Base-by-base conservation (phyloP, 1,140 invertebrate species). In the Microplitis mediator region DNA sequence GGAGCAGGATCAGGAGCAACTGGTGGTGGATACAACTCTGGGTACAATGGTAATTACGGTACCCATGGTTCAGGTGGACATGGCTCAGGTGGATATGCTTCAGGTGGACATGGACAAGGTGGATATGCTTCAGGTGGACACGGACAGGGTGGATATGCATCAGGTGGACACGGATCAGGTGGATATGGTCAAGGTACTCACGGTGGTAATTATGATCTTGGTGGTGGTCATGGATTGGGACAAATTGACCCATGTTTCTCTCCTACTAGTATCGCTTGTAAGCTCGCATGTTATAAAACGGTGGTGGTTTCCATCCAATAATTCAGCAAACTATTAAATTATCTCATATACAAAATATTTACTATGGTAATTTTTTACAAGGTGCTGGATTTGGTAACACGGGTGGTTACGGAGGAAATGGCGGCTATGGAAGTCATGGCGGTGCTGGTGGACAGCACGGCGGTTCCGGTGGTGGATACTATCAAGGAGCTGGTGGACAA, bases 151-250 rank as follows among this genome's bases (percentile, higher is more conserved):
- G 23, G 23, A 23, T 23, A 23, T 23, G 23, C 23, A 0, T 23
- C 23, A 23, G 23, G 23, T 52, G 64, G 64, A 51, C 45, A 54
- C 3, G 64, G 63, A n/a, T n/a, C n/a, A n/a, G n/a, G n/a, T 50
- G 63, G 63, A n/a, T 62, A 65, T 51, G 63, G 63, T 31, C 56
- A 60, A 65, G 63, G 63, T 65, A 45, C 36, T 3, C 50, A 39
- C 23, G 45, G 45, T 23, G 63, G 63, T 50, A 45, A 45, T 9
- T 39, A 23, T 36, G 45, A 23, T 31, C 54, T n/a, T 4, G 62
- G 62, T 45, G 62, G 62, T 64, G 16, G 11, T 56, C 9, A 1
- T 9, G 51, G 51, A 11, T n/a, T n/a, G 1, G 51, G 13, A 4
- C 45, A 50, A 50, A 13, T 54, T 4, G 51, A 54, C 16, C 51